phyloP scores from a whole-genome alignment of 2,113 vertebrate genomes.

The Cyprinodon tularosa region DNA sequence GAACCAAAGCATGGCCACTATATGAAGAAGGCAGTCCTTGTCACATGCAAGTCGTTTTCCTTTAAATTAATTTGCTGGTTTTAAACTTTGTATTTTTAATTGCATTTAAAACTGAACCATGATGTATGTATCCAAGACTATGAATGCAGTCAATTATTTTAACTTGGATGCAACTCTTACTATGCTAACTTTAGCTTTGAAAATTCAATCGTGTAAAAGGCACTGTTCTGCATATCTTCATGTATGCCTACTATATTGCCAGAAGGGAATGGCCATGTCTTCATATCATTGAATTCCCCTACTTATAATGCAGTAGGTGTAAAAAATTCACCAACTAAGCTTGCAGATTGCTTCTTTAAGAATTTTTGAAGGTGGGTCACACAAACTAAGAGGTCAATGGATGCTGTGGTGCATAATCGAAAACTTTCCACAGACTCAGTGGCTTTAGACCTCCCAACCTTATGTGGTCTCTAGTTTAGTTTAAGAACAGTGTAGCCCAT shows the following conservation, averaged over 20 bases:
- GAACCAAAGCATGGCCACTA: too few relatives aligned
- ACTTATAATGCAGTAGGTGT: neutral
- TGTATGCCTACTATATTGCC: neutral
- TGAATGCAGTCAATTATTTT: neutral
- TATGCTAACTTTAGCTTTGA: neutral
- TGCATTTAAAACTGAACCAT: too few relatives aligned
- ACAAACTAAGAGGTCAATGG: neutral
- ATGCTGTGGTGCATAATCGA: neutral
- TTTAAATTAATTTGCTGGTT: too few relatives aligned
- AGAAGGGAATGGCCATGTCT: neutral
- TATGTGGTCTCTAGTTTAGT: neutral
- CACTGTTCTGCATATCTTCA: too few relatives aligned
- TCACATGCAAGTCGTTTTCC: too few relatives aligned
- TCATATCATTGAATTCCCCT: neutral
- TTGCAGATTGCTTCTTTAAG: neutral
- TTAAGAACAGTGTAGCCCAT: neutral
- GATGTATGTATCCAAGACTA: too few relatives aligned
- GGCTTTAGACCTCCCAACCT: neutral
- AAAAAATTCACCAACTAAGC: neutral
- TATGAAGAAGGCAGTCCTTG: too few relatives aligned
- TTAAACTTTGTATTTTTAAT: too few relatives aligned
- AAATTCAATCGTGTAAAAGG: neutral
- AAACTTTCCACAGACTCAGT: neutral
- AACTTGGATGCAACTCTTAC: neutral
- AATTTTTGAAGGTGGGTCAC: neutral